Evolutionary conservation across 23 tunicate genomes (phyloP), one percentile per base, ranked within the genome.

Genomic region (Halocynthia roretzi): DNA sequence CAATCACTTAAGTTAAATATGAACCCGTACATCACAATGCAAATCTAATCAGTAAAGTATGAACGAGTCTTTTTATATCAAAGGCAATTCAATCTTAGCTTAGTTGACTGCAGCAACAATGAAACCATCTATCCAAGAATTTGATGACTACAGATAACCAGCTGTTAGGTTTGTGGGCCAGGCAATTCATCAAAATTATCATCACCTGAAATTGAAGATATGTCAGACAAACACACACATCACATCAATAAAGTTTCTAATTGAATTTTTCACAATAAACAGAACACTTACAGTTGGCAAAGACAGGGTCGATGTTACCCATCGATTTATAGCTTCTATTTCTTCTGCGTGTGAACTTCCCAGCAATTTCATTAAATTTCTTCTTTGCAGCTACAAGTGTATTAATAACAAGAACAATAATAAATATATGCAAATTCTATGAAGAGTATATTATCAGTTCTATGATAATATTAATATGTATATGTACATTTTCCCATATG

Each of bases 401-500:
- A 31, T 31, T 31, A 31, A 31, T 31, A 31, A 31, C 44, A 31
- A 31, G 44, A 31, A 31, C 44, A 31, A 31, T 31, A 31, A 0
- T 31, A 31, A 31, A 31, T 31, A 4, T 31, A 31, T 31, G 44
- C 44, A 31, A 31, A 31, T 31, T 31, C 44, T 31, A 31, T 31
- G 6, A 12, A 57, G n/a, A 15, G 17, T n/a, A 60, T n/a, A n/a
- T 11, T 17, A 31, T 19, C 4, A 17, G 12, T 19, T 17, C 20
- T 17, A 2, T 67, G 5, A 17, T 67, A 31, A 19, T 17, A 12
- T 31, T 21, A 67, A 62, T 15, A 62, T 50, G 11, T 17, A 2
- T 51, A 62, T 83, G 71, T 61, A 87, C 93, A 87, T 87, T 87
- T 87, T 11, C 81, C 71, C 93, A 87, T 87, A 69, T 87, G 93